Evolutionary conservation across 2,888 invertebrate species (phyloP).

Genomic region (Rhingia rostrata): DNA sequence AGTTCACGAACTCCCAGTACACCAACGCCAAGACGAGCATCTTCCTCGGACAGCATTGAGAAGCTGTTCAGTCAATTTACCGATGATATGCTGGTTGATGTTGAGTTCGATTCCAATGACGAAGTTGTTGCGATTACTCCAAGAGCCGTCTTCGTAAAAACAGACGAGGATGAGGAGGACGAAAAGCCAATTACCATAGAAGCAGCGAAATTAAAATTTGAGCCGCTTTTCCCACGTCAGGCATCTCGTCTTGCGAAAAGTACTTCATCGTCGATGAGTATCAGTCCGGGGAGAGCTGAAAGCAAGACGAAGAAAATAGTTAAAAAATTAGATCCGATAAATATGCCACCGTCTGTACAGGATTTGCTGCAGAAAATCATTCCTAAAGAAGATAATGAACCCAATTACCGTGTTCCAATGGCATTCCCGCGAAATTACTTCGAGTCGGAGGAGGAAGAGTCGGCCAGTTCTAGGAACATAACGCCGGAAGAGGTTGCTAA

Average conservation of each 20-base stretch:
- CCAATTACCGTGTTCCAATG: slow-evolving; percentile 30
- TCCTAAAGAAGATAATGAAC: slow-evolving; percentile 68
- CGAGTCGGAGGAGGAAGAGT: slow-evolving; percentile 35
- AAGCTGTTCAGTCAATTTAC: slow-evolving; percentile 80
- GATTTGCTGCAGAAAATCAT: slow-evolving; percentile 78
- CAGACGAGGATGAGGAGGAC: slow-evolving; percentile 29
- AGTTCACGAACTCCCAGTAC: slow-evolving; percentile 78
- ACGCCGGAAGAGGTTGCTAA: slow-evolving; percentile 24
- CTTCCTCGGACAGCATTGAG: slow-evolving; percentile 82
- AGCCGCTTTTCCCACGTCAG: slow-evolving; percentile 78
- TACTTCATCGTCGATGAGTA: slow-evolving; percentile 80
- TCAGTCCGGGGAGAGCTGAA: slow-evolving; percentile 77
- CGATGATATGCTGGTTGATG: slow-evolving; percentile 81
- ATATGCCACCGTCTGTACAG: slow-evolving; percentile 82
- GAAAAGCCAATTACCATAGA: slow-evolving; percentile 41
- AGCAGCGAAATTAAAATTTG: slow-evolving; percentile 48
- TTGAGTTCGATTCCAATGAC: slow-evolving; percentile 81
- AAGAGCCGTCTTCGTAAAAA: slow-evolving; percentile 57
- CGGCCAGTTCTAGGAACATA: slow-evolving; percentile 23
- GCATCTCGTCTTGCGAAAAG: slow-evolving; percentile 79
- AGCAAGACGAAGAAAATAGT: slow-evolving; percentile 79
- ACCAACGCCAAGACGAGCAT: slow-evolving; percentile 75
- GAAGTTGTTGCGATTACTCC: slow-evolving; percentile 80
- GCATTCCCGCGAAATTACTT: slow-evolving; percentile 49
- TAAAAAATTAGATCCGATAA: slow-evolving; percentile 78